Base-by-base conservation (phyloP, 2,113 vertebrate species). In the Gymnorhina tibicen region DNA sequence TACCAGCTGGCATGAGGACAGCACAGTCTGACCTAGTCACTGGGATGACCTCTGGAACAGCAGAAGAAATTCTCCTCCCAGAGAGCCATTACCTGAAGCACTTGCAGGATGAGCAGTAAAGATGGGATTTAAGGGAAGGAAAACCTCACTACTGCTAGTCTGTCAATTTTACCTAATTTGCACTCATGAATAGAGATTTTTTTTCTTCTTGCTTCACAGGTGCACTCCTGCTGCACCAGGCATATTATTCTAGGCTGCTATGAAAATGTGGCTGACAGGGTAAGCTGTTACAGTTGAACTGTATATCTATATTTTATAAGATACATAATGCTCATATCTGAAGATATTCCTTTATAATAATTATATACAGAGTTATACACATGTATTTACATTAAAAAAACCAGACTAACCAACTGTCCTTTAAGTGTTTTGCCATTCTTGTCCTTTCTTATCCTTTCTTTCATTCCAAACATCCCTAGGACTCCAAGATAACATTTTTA, bases 161-260 rank as follows among this genome's bases (percentile, higher is more conserved):
- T 93, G 90, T 70, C 92, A 95, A 90, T 95, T 96, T 96, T 96
- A 92, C 46, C 62, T 92, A 97, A 95, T 96, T 95, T 96, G 88
- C 91, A 87, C 91, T 93, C 93, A 96, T 95, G 95, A 96, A 96
- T 97, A 94, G 81, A 87, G 85, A 95, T 91, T 91, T 81, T 63
- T 72, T 47, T 11, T 6, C 55, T 97, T 68, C 68, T 81, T 85
- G 68, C 87, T 84, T 87, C 93, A 91, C 96, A 96, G 91, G 93
- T 95, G 93, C 73, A 85, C 8, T 49, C 53, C 73, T 94, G 76
- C 92, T 92, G 83, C 83, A 96, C 56, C 64, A 97, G 83, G 88
- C 76, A 62, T 81, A 20, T 93, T 85, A 91, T 93, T 84, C 56
- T 73, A 93, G 82, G 63, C 94, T 96, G 64, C 90, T 93, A 62